phyloP scores from a whole-genome alignment of 2,797 vertebrate genomes.

The Labroides dimidiatus region DNA sequence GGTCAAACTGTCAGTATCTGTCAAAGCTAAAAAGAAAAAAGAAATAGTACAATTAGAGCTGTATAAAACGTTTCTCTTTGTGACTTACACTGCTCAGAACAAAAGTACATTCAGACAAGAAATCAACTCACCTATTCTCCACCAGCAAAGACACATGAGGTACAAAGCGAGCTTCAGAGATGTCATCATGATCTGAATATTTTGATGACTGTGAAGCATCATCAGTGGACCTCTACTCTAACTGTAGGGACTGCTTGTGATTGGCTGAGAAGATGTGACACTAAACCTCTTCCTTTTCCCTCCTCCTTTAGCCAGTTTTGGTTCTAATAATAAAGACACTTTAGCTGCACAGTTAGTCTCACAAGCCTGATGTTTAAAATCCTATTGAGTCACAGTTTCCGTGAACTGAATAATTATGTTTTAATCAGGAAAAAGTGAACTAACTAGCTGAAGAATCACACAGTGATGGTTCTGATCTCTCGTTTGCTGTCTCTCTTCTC shows the following conservation, averaged over 20 bases:
- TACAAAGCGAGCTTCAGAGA: slow-evolving; percentile 15
- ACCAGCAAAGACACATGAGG: slow-evolving; percentile 17
- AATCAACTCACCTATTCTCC: slow-evolving; percentile 32
- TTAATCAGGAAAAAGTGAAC: no score
- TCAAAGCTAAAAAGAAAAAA: slow-evolving; percentile 12
- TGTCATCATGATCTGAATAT: slow-evolving; percentile 22
- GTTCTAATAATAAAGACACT: neutral
- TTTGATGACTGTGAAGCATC: slow-evolving; percentile 26
- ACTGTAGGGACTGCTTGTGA: slow-evolving; percentile 26
- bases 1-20: neutral
- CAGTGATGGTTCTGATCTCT: no score
- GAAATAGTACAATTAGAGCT: neutral
- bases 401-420: no score
- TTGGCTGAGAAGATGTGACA: slow-evolving; percentile 33
- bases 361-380: neutral
- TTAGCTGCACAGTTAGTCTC: no score
- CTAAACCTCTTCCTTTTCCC: slow-evolving; percentile 12
- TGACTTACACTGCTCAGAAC: neutral
- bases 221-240: neutral
- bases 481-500: no score
- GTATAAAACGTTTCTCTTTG: neutral
- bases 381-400: neutral
- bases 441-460: no score
- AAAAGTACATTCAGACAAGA: neutral
- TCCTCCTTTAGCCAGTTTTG: neutral